Base-by-base conservation (phyloP, 1,140 invertebrate genomes). In the Muscidifurax raptorellus region DNA sequence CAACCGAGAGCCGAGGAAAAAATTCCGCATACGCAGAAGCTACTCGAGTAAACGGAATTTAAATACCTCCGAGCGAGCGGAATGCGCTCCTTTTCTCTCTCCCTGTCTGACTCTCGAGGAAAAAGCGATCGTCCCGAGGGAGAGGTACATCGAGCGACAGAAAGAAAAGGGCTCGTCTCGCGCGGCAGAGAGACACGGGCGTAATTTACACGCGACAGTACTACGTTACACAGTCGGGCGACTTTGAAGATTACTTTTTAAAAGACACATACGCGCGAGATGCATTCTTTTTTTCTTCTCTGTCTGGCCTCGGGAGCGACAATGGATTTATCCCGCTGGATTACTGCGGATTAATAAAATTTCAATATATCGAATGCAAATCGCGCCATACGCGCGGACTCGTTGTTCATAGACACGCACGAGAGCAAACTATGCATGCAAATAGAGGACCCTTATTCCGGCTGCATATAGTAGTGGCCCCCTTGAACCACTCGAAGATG, bases 81-180 rank as follows among this genome's bases (percentile, higher is more conserved):
- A 71, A 36, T 32, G 77, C 52, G 22, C 74, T 78, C 32, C 72
- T 44, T 72, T 36, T 84, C 30, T 72, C 64, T 66, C 10, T 76
- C 32, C 27, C 40, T 9, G 22, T 76, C 75, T 52, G 22, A 0
- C 32, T 18, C 30, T 47, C 27, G 30, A 47, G n/a, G 81, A 77
- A 85, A 88, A 86, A 90, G 72, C 80, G 84, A 88, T 86, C 69
- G 86, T 87, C 89, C 85, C 87, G 10, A 77, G 88, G 87, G 88
- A 90, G 79, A 85, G 82, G 80, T 87, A 88, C 82, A 76, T 87
- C 32, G 69, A 80, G 52, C 84, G 52, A 44, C 18, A 40, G 83
- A 85, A 81, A 82, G 87, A 83, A 82, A 85, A 84, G 86, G 80
- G 85, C 72, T 69, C n/a, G n/a, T n/a, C 82, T 67, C 83, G 82